Percentiles rank a stretch among this genome's conserved stretches.
These are phyloP conservation scores for Mungos mungo DNA, from an alignment of 2,113 vertebrate species.

Conservation along the genomic window DNA sequence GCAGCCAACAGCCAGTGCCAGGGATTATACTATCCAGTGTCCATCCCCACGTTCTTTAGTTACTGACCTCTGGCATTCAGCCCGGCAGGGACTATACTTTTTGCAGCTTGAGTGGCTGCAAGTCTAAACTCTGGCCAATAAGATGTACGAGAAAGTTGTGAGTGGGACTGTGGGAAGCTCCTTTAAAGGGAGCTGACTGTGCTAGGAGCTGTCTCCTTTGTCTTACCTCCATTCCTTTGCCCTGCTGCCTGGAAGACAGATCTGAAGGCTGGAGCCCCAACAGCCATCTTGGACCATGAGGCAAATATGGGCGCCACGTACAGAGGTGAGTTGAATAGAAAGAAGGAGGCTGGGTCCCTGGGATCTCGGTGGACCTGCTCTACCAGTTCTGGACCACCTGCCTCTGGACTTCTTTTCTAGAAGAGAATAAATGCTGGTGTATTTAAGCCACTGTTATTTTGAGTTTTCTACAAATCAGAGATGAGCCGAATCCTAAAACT, in stretches of 20 bases:
- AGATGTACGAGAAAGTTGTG: neutral
- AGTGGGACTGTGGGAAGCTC: neutral
- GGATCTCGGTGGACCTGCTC: neutral
- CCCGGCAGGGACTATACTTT: neutral
- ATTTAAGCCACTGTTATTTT: neutral
- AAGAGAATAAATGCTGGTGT: neutral
- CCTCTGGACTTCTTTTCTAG: neutral
- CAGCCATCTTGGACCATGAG: neutral
- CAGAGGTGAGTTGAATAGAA: neutral
- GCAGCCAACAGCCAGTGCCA: neutral
- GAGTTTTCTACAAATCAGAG: neutral
- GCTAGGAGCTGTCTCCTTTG: neutral
- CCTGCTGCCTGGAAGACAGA: neutral
- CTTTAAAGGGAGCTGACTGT: neutral
- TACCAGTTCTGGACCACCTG: neutral
- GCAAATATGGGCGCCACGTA: neutral
- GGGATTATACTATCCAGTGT: neutral
- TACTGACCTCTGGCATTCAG: neutral
- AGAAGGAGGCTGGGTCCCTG: too few relatives aligned
- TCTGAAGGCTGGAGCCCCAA: neutral
- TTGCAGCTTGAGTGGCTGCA: neutral
- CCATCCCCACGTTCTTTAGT: neutral
- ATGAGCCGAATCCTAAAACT: neutral
- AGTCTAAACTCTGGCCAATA: neutral
- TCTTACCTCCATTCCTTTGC: neutral